Percentiles rank a stretch among this genome's conserved stretches.
Conservation (phyloP, 2,888 invertebrate species). For the Cheilosia grossa region DNA sequence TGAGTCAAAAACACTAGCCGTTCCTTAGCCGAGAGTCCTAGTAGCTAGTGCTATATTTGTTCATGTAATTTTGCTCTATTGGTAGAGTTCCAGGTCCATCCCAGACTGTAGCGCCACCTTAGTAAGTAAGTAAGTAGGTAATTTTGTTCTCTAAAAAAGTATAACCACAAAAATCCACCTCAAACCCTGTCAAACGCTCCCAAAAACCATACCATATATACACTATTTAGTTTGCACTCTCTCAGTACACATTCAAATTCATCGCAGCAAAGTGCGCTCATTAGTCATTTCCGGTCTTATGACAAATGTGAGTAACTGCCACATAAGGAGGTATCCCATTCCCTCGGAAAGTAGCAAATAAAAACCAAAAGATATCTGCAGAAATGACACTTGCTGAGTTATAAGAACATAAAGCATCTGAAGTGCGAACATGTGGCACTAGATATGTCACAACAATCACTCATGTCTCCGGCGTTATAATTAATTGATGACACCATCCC, state of each 20-base stretch:
- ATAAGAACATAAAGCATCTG: slow-evolving; percentile 39
- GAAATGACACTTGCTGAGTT: slow-evolving; percentile 22
- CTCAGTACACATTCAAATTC: background rate
- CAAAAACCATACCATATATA: too few species aligned
- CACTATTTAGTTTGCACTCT: too few species aligned
- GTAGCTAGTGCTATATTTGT: too few species aligned
- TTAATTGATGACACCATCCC: slow-evolving; percentile 47
- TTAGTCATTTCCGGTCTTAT: background rate
- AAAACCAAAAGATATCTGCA: background rate
- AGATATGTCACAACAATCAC: slow-evolving; percentile 59
- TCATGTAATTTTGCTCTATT: too few species aligned
- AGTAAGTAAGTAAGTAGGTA: too few species aligned
- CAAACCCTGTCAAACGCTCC: too few species aligned
- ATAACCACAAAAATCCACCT: too few species aligned
- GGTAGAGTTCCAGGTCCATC: too few species aligned
- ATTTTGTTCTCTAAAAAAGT: too few species aligned
- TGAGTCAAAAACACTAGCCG: too few species aligned
- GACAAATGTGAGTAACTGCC: background rate
- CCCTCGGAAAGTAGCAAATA: background rate
- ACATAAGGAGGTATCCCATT: background rate
- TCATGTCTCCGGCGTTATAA: slow-evolving; percentile 31
- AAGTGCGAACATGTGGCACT: slow-evolving; percentile 64
- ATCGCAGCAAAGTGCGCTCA: background rate
- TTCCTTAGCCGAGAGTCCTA: too few species aligned
- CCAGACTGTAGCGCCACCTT: too few species aligned